A percentile compares a stretch with the other conserved stretches of the same genome.
Evolutionary conservation across 2,113 vertebrate species (phyloP).

Genomic region (Oreotrochilus melanogaster): DNA sequence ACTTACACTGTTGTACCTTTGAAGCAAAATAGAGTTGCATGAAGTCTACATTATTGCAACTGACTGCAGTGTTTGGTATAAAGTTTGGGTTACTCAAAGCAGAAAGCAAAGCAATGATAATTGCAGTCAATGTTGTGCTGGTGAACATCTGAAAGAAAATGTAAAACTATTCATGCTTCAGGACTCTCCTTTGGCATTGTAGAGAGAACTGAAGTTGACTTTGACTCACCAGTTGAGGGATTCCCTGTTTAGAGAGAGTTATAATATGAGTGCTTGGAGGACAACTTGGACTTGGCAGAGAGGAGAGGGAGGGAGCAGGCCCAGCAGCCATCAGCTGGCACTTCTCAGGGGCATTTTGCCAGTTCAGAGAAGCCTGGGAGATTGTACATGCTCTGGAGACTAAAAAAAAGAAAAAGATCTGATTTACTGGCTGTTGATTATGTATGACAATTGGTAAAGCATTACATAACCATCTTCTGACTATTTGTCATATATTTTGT

Average conservation of each 20-base stretch:
- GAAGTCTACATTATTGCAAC: background rate
- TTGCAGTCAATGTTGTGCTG: background rate
- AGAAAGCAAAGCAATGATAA: background rate
- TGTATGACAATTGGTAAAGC: background rate
- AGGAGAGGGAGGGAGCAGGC: rapidly evolving
- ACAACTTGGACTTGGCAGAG: background rate
- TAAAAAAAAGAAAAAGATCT: background rate
- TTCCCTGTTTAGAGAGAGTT: background rate
- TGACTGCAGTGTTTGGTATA: background rate
- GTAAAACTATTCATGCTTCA: background rate
- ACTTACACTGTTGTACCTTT: background rate
- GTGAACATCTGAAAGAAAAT: background rate
- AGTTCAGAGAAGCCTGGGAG: background rate
- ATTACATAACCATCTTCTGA: background rate
- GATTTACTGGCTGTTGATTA: background rate
- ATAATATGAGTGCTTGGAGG: background rate
- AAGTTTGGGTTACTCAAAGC: background rate
- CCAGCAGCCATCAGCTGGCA: background rate
- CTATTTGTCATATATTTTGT: background rate
- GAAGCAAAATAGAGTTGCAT: background rate
- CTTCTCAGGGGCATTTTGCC: background rate
- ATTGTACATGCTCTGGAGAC: background rate
- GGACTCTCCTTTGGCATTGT: background rate
- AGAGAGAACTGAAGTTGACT: background rate
- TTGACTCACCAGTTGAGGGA: background rate